Evolutionary conservation across 2,888 invertebrate genomes (phyloP).

Genomic region (Fragum whitleyi): DNA sequence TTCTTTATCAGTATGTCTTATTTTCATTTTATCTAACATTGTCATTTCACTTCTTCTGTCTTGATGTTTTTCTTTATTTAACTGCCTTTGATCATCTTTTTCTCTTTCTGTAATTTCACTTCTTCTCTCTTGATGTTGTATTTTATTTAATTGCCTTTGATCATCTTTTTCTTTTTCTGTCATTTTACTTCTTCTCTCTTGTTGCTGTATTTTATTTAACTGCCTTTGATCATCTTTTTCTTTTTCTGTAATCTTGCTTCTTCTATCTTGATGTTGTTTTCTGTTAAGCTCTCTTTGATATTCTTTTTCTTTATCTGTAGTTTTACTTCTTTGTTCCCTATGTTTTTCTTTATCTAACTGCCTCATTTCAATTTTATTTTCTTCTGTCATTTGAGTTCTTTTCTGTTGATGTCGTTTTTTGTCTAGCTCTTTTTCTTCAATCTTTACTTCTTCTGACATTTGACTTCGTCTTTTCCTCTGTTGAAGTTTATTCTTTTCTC

Average conservation of each 20-base stretch:
- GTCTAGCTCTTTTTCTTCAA: not conserved
- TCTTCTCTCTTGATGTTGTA: not conserved
- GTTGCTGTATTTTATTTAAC: not conserved
- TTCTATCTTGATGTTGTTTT: slow-evolving; percentile 1
- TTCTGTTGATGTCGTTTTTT: slow-evolving; percentile 1
- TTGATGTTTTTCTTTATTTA: not conserved
- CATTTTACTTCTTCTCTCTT: slow-evolving; percentile 3
- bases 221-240: not conserved
- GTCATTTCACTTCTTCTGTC: not conserved
- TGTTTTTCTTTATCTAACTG: not conserved
- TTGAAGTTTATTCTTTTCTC: not conserved
- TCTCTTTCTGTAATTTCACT: not conserved
- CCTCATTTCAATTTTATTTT: not conserved
- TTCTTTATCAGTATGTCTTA: not conserved
- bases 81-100: not conserved
- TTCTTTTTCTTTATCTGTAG: slow-evolving; percentile 14
- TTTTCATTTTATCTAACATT: not conserved
- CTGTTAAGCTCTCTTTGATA: not conserved
- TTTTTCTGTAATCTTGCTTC: not conserved
- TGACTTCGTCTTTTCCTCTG: not conserved
- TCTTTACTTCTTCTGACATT: slow-evolving; percentile 2
- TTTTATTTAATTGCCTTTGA: not conserved
- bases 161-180: not conserved
- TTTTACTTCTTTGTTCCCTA: slow-evolving; percentile 3
- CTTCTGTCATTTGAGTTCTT: slow-evolving; percentile 1